Evolutionary conservation across 1,140 invertebrate species (phyloP).

Genomic region (Musca vetustissima): DNA sequence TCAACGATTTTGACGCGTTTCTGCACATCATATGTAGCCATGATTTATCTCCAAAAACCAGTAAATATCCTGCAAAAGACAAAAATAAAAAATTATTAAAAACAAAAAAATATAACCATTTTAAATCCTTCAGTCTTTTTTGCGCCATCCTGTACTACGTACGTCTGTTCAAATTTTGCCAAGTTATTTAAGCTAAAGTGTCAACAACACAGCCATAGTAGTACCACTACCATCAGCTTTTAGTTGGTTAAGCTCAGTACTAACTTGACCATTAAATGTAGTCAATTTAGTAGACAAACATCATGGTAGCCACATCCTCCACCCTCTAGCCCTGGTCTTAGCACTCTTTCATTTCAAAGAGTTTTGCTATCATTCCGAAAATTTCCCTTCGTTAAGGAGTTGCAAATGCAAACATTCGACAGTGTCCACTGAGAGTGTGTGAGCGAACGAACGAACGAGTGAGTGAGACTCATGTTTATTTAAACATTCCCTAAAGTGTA

Average conservation of each 20-base stretch:
- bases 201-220: slow-evolving; percentile 14
- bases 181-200: slow-evolving; percentile 25
- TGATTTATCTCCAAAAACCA: too few relatives aligned
- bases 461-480: background rate
- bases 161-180: background rate
- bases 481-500: slow-evolving; percentile 23
- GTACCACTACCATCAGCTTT: too few relatives aligned
- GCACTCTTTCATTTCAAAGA: background rate
- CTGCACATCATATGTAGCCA: too few relatives aligned
- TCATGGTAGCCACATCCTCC: background rate
- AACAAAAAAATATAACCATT: too few relatives aligned
- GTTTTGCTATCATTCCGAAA: too few relatives aligned
- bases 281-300: slow-evolving; percentile 20
- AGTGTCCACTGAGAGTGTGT: background rate
- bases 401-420: background rate
- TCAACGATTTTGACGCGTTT: too few relatives aligned
- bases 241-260: background rate
- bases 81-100: too few relatives aligned
- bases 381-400: too few relatives aligned
- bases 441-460: too few relatives aligned
- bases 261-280: slow-evolving; percentile 22
- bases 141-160: too few relatives aligned
- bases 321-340: background rate
- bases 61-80: too few relatives aligned
- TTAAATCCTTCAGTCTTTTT: too few relatives aligned